These are phyloP conservation scores for Atta colombica DNA, from an alignment of 1,140 invertebrate species.

Conservation along the genomic window DNA sequence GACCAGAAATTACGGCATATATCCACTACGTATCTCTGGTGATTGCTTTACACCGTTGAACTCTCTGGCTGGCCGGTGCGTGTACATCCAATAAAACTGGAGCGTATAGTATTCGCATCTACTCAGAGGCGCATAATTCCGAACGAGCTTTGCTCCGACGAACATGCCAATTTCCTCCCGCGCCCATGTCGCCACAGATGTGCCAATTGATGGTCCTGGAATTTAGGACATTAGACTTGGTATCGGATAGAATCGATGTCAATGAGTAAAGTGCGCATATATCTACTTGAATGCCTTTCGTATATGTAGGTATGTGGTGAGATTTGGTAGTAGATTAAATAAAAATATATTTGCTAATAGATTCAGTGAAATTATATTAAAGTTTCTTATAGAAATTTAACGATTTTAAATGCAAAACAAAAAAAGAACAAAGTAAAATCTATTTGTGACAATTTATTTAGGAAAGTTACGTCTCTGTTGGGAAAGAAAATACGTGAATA, in stretches of 20 bases:
- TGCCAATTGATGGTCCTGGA: constrained; percentile 25
- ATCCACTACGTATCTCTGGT: constrained; percentile 66
- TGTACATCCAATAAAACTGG: constrained; percentile 51
- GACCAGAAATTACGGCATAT: constrained; percentile 77
- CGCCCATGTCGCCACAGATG: constrained; percentile 6
- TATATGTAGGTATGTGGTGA: not conserved
- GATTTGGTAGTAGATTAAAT: not conserved
- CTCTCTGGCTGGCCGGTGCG: constrained; percentile 2
- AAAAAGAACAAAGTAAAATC: not conserved
- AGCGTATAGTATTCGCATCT: constrained; percentile 35
- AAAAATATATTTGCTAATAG: not conserved
- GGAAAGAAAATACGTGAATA: constrained; percentile 1
- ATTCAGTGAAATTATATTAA: not conserved
- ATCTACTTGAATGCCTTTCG: not conserved
- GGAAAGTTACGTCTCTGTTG: not conserved
- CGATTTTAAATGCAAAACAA: constrained; percentile 12
- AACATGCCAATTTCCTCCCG: constrained; percentile 36
- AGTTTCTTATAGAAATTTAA: not conserved
- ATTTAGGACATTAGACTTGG: constrained; percentile 36
- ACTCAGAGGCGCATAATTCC: constrained; percentile 32
- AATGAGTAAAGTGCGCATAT: not conserved
- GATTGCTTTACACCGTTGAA: constrained; percentile 79
- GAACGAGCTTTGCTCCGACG: not conserved
- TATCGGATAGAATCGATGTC: constrained; percentile 2
- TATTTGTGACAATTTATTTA: constrained; percentile 21